Evolutionary conservation across 2,888 invertebrate species (phyloP).

Genomic region (Drosophila macrospina): DNA sequence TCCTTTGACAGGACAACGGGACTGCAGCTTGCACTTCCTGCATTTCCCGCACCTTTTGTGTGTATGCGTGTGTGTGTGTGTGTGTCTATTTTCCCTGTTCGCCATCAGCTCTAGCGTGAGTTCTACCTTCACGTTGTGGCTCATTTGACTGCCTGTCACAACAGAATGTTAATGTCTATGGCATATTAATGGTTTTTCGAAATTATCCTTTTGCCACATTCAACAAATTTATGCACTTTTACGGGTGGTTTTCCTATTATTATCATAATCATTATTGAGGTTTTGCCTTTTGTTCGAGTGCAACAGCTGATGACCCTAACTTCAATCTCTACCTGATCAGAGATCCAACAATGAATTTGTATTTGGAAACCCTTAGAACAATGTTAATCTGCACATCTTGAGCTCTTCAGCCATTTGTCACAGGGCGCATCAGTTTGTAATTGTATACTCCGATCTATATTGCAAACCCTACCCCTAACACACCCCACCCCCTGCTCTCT

Average conservation of each 20-base stretch:
- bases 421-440: conserved; percentile 60
- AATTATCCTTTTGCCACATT: conserved; percentile 79
- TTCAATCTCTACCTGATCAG: conserved; percentile 30
- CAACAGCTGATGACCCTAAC: conserved; percentile 15
- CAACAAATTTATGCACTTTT: conserved; percentile 60
- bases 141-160: conserved; percentile 78
- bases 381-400: conserved; percentile 47
- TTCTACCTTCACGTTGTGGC: conserved; percentile 30
- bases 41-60: conserved; percentile 48
- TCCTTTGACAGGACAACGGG: conserved; percentile 45
- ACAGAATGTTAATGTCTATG: conserved; percentile 70
- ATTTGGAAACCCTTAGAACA: conserved; percentile 47
- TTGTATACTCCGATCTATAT: conserved; percentile 44
- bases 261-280: conserved; percentile 52
- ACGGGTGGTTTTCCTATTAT: conserved; percentile 43
- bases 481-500: too few species aligned
- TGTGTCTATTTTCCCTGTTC: not conserved
- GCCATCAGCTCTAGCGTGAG: conserved; percentile 20
- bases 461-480: conserved; percentile 11
- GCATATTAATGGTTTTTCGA: conserved; percentile 76
- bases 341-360: conserved; percentile 26
- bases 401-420: conserved; percentile 64
- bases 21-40: conserved; percentile 74
- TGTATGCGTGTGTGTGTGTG: conserved; percentile 8
- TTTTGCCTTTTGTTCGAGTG: conserved; percentile 41